Percentiles rank a stretch among this genome's conserved stretches.
These are phyloP conservation scores for Pseudorhombus dupliciocellatus DNA, from an alignment of 2,113 vertebrate species.

Conservation along the genomic window DNA sequence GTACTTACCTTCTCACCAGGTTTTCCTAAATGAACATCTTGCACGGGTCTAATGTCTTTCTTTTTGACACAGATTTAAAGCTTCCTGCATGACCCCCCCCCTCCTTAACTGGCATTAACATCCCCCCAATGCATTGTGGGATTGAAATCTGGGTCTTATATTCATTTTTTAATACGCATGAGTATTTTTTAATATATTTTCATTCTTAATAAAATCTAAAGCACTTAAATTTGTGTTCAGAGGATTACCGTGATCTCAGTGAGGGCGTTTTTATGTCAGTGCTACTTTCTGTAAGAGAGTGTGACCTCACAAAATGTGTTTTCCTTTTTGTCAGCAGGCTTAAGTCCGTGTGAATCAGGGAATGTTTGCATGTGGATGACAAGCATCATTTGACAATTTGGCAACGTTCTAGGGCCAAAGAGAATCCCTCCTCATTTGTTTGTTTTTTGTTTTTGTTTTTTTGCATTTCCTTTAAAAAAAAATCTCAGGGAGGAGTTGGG, in stretches of 20 bases:
- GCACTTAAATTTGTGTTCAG: constrained; percentile 40
- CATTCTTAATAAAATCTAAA: constrained; percentile 52
- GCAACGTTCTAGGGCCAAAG: constrained; percentile 43
- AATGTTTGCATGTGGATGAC: constrained; percentile 65
- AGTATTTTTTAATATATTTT: constrained; percentile 62
- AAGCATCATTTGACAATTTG: constrained; percentile 63
- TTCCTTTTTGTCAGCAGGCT: constrained; percentile 51
- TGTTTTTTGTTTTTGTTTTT: constrained; percentile 31
- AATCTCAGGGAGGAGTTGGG: neutral
- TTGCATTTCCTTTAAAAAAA: constrained; percentile 53
- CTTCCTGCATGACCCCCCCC: constrained; percentile 46
- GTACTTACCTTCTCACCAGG: constrained; percentile 76
- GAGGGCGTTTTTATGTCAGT: constrained; percentile 22
- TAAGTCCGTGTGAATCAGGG: constrained; percentile 45
- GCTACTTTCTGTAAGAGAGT: constrained; percentile 9
- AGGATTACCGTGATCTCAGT: constrained; percentile 45
- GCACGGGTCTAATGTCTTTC: constrained; percentile 73
- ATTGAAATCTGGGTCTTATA: constrained; percentile 71
- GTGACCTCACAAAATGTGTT: constrained; percentile 38
- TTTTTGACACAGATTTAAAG: constrained; percentile 78
- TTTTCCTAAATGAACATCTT: constrained; percentile 79
- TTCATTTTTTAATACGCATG: constrained; percentile 62
- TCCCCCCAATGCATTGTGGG: constrained; percentile 67
- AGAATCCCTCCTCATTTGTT: constrained; percentile 36
- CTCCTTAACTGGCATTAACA: constrained; percentile 43